Percentiles rank a stretch among this genome's conserved stretches.
phyloP scores from a whole-genome alignment of 2,888 invertebrate genomes.

The Fragum sueziense region DNA sequence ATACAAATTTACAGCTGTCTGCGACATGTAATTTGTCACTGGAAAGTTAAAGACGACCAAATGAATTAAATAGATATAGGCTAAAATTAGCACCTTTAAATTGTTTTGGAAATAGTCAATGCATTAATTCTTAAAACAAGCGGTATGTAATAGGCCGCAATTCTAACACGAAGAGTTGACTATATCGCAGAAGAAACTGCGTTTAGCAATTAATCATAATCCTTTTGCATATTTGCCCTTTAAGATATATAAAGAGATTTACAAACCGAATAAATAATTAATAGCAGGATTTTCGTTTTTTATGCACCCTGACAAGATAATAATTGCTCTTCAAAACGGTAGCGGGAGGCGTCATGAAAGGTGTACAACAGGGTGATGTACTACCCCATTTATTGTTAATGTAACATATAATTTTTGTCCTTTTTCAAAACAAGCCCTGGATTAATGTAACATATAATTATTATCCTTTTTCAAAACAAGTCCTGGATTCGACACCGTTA shows the following conservation, averaged over 20 bases:
- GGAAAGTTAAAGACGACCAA: no score
- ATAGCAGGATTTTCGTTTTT: constrained; percentile 6
- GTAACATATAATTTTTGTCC: constrained; percentile 22
- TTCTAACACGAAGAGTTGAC: no score
- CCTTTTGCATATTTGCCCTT: neutral
- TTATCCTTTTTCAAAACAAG: no score
- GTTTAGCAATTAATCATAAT: neutral
- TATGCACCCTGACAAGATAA: constrained; percentile 19
- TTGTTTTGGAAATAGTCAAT: no score
- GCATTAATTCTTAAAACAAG: no score
- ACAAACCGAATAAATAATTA: constrained; percentile 11
- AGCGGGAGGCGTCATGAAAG: neutral
- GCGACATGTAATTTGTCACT: no score
- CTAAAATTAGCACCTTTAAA: no score
- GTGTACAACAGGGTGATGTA: constrained; percentile 45
- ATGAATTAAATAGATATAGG: no score
- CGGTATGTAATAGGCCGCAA: no score
- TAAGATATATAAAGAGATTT: neutral
- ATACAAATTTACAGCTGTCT: no score
- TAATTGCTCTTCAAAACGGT: constrained; percentile 18
- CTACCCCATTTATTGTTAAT: constrained; percentile 17
- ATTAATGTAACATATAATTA: neutral
- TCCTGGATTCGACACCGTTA: no score
- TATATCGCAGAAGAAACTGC: no score
- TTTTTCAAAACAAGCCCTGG: neutral